Evolutionary conservation across 2,797 vertebrate species (phyloP).

Genomic region (Dendrocincla tyrannina): DNA sequence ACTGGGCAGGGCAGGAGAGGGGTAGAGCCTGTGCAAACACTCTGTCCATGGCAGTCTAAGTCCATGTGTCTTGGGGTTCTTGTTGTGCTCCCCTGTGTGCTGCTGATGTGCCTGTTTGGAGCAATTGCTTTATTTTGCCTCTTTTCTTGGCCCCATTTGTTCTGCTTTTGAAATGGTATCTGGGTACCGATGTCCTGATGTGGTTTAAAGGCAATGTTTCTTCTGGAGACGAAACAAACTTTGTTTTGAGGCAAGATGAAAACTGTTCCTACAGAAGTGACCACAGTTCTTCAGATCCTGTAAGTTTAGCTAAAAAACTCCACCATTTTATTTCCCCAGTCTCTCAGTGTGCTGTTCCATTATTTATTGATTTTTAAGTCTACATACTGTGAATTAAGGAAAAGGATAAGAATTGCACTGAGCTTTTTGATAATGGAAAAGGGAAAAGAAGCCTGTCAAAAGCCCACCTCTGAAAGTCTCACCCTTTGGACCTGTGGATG

Average conservation of each 20-base stretch:
- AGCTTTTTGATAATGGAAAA: neutral
- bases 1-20: neutral
- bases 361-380: neutral
- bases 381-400: neutral
- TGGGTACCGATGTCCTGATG: neutral
- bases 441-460: neutral
- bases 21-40: neutral
- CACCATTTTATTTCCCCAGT: neutral
- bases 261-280: neutral
- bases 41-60: neutral
- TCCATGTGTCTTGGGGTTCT: accelerated
- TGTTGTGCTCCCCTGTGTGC: neutral
- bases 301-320: neutral
- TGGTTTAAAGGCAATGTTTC: neutral
- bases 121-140: neutral
- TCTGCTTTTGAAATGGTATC: neutral
- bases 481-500: neutral
- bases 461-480: neutral
- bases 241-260: neutral
- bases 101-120: neutral
- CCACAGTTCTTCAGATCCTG: accelerated
- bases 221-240: neutral
- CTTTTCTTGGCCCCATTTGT: neutral
- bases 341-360: neutral
- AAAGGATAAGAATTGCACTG: neutral